phyloP scores from a whole-genome alignment of 1,140 invertebrate species.

The Listronotus bonariensis region DNA sequence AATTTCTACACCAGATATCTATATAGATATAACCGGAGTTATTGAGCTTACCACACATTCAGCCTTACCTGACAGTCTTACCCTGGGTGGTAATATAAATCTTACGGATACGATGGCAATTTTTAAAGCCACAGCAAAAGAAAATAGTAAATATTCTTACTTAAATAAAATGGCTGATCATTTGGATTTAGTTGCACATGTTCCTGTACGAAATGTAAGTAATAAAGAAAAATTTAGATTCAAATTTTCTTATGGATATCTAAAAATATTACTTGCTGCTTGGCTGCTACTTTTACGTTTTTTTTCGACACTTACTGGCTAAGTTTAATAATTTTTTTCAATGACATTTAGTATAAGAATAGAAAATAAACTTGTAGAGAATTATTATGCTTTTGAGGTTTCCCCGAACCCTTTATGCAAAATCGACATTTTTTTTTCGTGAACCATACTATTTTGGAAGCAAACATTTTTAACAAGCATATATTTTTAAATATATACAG shows the following conservation, averaged over 20 bases:
- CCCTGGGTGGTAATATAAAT: constrained; percentile 68
- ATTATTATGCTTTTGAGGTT: no score
- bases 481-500: no score
- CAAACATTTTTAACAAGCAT: no score
- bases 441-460: no score
- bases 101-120: constrained; percentile 67
- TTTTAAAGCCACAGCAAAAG: constrained; percentile 57
- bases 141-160: constrained; percentile 61
- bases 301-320: no score
- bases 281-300: background rate
- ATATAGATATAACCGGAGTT: constrained; percentile 75
- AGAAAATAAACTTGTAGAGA: no score
- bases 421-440: no score
- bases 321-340: no score
- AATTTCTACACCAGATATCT: constrained; percentile 59
- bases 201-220: constrained; percentile 71
- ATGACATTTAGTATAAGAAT: no score
- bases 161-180: constrained; percentile 64
- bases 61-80: constrained; percentile 59
- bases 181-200: constrained; percentile 70
- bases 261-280: background rate
- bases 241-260: no score
- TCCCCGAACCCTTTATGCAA: no score
- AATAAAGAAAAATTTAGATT: background rate
- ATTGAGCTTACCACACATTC: constrained; percentile 62